These are phyloP conservation scores for Lasioglossum villosulum DNA, from an alignment of 2,888 invertebrate genomes.

Conservation along the genomic window DNA sequence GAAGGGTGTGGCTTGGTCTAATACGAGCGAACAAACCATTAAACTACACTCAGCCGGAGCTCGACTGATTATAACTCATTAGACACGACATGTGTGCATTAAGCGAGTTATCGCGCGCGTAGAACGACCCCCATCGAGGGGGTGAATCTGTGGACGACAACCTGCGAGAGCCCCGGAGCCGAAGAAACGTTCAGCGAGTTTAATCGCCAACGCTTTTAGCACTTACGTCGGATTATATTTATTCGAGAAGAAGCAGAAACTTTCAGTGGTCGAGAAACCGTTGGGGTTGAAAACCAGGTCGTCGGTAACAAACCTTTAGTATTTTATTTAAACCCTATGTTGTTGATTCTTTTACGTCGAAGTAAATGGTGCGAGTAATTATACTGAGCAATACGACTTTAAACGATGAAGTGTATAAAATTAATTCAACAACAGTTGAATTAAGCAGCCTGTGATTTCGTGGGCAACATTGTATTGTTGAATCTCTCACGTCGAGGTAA, in stretches of 20 bases:
- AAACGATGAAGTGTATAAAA: too few relatives aligned
- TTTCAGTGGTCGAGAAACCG: neutral
- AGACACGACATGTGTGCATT: conserved; percentile 78
- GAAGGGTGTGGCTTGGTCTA: conserved; percentile 60
- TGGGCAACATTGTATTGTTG: too few relatives aligned
- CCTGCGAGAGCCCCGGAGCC: neutral
- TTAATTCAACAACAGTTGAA: too few relatives aligned
- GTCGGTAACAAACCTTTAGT: too few relatives aligned
- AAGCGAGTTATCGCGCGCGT: conserved; percentile 73
- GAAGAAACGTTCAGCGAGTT: conserved; percentile 17
- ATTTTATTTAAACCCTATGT: too few relatives aligned
- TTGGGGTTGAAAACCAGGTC: neutral
- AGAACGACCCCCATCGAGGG: conserved; percentile 24
- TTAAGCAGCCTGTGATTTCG: too few relatives aligned
- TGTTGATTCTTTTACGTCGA: too few relatives aligned
- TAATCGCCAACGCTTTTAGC: neutral
- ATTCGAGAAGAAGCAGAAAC: neutral
- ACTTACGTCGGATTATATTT: too few relatives aligned
- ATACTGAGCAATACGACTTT: too few relatives aligned
- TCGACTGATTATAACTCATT: conserved; percentile 80
- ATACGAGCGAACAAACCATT: conserved; percentile 77
- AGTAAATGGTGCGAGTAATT: too few relatives aligned
- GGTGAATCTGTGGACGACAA: conserved; percentile 18
- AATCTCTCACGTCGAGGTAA: too few relatives aligned
- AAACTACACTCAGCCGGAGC: conserved; percentile 77